Base-by-base conservation (phyloP, 2,888 invertebrate genomes). In the Incurvaria masculella region DNA sequence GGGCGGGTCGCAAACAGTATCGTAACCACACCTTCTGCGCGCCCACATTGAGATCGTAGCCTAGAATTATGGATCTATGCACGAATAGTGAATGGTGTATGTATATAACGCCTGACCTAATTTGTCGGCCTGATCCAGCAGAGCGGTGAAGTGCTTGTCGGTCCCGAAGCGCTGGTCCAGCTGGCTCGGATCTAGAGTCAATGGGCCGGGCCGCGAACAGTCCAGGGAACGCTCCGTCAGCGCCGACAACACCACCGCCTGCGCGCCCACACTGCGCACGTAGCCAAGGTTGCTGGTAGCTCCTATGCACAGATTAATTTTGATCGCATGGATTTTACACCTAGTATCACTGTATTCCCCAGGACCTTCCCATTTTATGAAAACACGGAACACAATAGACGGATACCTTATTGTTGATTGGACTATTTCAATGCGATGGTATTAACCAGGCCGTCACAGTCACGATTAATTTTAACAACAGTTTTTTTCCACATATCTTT, bases 161-260 rank as follows among this genome's bases (percentile, higher is more conserved):
- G 78, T 84, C 0, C 94, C 94, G 60, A 86, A 94, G 38, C 82
- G 74, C 0, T 81, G 70, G 56, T 92, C 87, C 41, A 94, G 81
- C 16, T 81, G 81, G 1, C 61, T 75, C 59, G 87, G 89, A 63
- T 92, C 81, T 0, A 85, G 68, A 26, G 88, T 83, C 0, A 85
- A 68, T 26, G 88, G 83, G 47, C 94, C 94, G 53, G 94, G 92
- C 1, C 87, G 88, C 61, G 84, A 82, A 64, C 94, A 94, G 16
- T 82, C 81, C 74, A 55, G 51, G 51, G 66, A 75, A 49, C 56
- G 65, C 2, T 60, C 44, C 2, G 60, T 57, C 44, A 76, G 45
- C 0, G 75, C 60, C 1, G 79, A 78, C 33, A 79, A 57, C 45
- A 78, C 69, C 4, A 75, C 61, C 4, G 73, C 74, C 53, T 76